Evolutionary conservation across 2,888 invertebrate species (phyloP), one percentile per base, ranked within the genome.

Genomic region (Luffia ferchaultella): DNA sequence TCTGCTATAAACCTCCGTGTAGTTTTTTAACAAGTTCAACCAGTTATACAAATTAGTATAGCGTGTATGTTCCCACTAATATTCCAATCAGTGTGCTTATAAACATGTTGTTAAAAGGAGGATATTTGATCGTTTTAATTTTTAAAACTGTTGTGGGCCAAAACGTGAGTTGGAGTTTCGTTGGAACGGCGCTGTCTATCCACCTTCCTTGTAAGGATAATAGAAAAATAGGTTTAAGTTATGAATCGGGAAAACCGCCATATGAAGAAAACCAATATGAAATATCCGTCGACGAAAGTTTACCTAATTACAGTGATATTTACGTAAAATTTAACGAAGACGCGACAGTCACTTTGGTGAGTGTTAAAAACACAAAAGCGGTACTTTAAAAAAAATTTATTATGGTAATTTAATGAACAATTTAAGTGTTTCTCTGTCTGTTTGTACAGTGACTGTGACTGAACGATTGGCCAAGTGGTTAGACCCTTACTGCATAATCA

Each of bases 251-350:
- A 1, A 44, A 52, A 0, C 56, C 64, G 9, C 63, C 65, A 1
- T 61, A 57, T 2, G 60, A 64, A 54, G 68, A 66, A 30, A 68
- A 68, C 18, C 55, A 61, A 20, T 67, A 63, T 42, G 1, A 3
- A 1, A 42, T 67, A 2, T 18, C 41, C 16, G 57, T 65, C 7
- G 0, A 1, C 2, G 58, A 56, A 17, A 15, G 51, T 1, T 48
- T 67, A 16, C 54, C 51, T 2, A 15, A 7, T 9, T 12, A 56
- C 7, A 55, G 58, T 0, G 51, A 49, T 46, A 54, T 58, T 0
- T 18, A 43, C 1, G 16, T 65, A 9, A 55, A 54, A 20, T 63
- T 67, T 51, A 64, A 64, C 54, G 56, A 60, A 0, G 62, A 61
- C 52, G 61, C 62, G 12, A 50, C 46, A 3, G 52, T 62, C 5